Percentiles rank a stretch among this genome's conserved stretches.
phyloP scores from a whole-genome alignment of 92 coral and sea anemone genomes.

The Bergia sp. region DNA sequence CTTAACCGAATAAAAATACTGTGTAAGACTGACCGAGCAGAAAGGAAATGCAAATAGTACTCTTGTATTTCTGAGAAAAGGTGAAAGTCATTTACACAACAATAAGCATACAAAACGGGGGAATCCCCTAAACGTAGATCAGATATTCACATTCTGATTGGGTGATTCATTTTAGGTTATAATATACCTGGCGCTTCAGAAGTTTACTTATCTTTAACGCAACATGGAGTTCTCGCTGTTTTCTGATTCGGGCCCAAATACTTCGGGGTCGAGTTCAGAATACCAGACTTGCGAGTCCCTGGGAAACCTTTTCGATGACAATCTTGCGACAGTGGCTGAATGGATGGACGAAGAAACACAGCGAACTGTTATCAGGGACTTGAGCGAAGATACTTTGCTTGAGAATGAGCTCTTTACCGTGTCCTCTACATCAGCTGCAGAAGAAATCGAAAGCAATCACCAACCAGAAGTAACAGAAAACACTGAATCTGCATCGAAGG shows the following conservation, averaged over 20 bases:
- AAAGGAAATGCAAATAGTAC: not conserved
- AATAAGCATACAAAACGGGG: not conserved
- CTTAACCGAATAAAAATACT: too few relatives aligned
- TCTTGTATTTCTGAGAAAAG: not conserved
- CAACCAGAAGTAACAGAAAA: not conserved
- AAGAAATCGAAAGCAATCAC: not conserved
- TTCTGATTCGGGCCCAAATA: not conserved
- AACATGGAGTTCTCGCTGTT: not conserved
- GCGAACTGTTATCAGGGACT: slow-evolving; percentile 15
- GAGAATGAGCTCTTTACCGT: not conserved
- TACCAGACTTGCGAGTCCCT: slow-evolving; percentile 13
- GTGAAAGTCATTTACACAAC: too few relatives aligned
- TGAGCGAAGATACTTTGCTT: not conserved
- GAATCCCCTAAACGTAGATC: not conserved
- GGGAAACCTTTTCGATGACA: not conserved
- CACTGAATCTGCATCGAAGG: not conserved
- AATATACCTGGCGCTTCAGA: too few relatives aligned
- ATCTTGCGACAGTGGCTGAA: not conserved
- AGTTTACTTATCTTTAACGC: not conserved
- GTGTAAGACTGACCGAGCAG: not conserved
- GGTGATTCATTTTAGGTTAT: not conserved
- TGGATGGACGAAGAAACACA: slow-evolving; percentile 40
- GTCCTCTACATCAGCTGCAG: not conserved
- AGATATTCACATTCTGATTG: not conserved
- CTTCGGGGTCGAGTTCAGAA: not conserved